phyloP scores from a whole-genome alignment of 2,113 vertebrate species.

The Paramisgurnus dabryanus region DNA sequence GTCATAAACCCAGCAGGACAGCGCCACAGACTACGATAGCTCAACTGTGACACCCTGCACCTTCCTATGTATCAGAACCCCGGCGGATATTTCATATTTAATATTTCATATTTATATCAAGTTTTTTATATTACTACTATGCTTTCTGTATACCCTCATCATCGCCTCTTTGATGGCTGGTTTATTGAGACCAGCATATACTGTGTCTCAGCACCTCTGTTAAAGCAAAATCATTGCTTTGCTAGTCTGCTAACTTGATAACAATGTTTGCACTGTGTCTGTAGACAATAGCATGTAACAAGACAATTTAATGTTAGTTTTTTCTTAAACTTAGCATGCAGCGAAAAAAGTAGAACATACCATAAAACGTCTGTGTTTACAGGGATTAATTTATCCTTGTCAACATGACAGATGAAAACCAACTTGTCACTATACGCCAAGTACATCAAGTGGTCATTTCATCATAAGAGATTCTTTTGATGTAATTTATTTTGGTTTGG shows the following conservation, averaged over 20 bases:
- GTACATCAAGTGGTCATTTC: constrained; percentile 4
- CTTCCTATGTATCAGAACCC: constrained; percentile 60
- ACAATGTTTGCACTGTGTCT: constrained; percentile 1
- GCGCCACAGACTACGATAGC: constrained; percentile 62
- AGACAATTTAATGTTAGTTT: constrained; percentile 5
- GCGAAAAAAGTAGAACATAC: not conserved
- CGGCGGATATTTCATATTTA: constrained; percentile 8
- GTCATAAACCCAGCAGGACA: constrained; percentile 72
- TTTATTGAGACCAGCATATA: not conserved
- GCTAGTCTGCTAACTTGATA: not conserved
- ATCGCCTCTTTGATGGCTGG: not conserved
- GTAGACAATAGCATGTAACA: not conserved
- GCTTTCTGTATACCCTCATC: not conserved
- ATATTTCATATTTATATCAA: not conserved
- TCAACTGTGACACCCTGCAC: constrained; percentile 52
- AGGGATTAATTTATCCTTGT: constrained; percentile 18
- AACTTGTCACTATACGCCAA: constrained; percentile 13
- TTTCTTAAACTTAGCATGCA: constrained; percentile 12
- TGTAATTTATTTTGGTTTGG: constrained; percentile 21
- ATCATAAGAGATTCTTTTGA: constrained; percentile 21
- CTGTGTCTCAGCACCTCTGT: not conserved
- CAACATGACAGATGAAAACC: constrained; percentile 34
- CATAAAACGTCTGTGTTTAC: not conserved
- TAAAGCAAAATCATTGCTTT: not conserved
- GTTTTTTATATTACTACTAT: not conserved